These are phyloP conservation scores for Charanyca ferruginea DNA, from an alignment of 2,888 invertebrate species.

Conservation along the genomic window DNA sequence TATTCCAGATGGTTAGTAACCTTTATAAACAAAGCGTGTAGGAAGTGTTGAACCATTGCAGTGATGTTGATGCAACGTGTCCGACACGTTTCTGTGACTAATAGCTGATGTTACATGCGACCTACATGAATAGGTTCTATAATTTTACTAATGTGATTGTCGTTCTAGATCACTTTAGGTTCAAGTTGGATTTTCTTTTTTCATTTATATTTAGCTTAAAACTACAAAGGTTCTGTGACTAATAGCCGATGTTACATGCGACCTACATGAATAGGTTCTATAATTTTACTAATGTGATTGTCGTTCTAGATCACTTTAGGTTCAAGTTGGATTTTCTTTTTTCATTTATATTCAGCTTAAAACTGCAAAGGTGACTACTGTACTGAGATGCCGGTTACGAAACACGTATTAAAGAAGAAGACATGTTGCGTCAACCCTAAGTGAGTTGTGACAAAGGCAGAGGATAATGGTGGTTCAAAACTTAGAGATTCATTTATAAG, in stretches of 20 bases:
- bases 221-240: constrained; percentile 54
- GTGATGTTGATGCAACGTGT: constrained; percentile 36
- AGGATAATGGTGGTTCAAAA: too few species aligned
- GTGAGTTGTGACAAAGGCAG: too few species aligned
- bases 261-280: constrained; percentile 13
- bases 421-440: too few species aligned
- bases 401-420: too few species aligned
- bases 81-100: constrained; percentile 47
- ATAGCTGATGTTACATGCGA: constrained; percentile 23
- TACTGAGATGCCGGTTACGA: too few species aligned
- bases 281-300: constrained; percentile 5
- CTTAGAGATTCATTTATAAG: too few species aligned
- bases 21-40: constrained; percentile 35
- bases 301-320: background rate
- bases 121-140: constrained; percentile 13
- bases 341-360: too few species aligned
- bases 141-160: constrained; percentile 4
- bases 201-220: too few species aligned
- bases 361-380: too few species aligned
- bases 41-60: constrained; percentile 37
- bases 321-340: too few species aligned
- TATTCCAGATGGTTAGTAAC: constrained; percentile 42
- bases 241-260: constrained; percentile 29
- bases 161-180: constrained; percentile 2
- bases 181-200: too few species aligned